Evolutionary conservation across 2,113 vertebrate genomes (phyloP).

Genomic region (Erythrocercus mccallii): DNA sequence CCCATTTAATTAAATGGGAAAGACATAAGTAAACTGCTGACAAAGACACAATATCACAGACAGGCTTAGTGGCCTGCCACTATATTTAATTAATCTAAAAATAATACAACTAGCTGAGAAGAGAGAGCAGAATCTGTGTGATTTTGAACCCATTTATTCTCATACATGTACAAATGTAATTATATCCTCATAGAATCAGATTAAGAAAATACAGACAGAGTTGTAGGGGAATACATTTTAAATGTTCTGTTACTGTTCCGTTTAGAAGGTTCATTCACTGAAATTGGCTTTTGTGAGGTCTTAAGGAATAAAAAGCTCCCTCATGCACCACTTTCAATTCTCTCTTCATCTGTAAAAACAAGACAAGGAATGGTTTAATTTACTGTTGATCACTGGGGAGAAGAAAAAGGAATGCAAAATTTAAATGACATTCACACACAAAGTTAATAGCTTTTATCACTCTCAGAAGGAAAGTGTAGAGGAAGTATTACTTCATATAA

Average conservation of each 20-base stretch:
- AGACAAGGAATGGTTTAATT: slow-evolving; percentile 53
- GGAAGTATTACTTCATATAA: neutral
- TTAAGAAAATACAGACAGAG: slow-evolving; percentile 9
- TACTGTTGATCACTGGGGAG: slow-evolving; percentile 48
- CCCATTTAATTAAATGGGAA: slow-evolving; percentile 55
- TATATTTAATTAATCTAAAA: slow-evolving; percentile 53
- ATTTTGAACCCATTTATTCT: slow-evolving; percentile 54
- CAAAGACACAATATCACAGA: slow-evolving; percentile 29
- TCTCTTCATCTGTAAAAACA: slow-evolving; percentile 56
- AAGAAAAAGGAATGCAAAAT: slow-evolving; percentile 52
- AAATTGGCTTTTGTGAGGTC: slow-evolving; percentile 41
- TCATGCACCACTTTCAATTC: slow-evolving; percentile 44
- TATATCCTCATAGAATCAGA: slow-evolving; percentile 14
- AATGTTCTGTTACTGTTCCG: slow-evolving; percentile 8
- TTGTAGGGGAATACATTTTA: neutral
- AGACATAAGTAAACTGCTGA: slow-evolving; percentile 41
- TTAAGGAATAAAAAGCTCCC: slow-evolving; percentile 46
- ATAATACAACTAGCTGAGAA: neutral
- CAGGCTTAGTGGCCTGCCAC: neutral
- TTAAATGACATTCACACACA: slow-evolving; percentile 17
- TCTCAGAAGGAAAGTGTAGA: slow-evolving; percentile 1
- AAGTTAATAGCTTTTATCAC: slow-evolving; percentile 42
- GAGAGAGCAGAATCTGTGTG: neutral
- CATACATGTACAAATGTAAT: slow-evolving; percentile 19
- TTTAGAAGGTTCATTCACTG: slow-evolving; percentile 6